These are phyloP conservation scores for Mercenaria mercenaria DNA, from an alignment of 1,140 invertebrate genomes.

Conservation along the genomic window DNA sequence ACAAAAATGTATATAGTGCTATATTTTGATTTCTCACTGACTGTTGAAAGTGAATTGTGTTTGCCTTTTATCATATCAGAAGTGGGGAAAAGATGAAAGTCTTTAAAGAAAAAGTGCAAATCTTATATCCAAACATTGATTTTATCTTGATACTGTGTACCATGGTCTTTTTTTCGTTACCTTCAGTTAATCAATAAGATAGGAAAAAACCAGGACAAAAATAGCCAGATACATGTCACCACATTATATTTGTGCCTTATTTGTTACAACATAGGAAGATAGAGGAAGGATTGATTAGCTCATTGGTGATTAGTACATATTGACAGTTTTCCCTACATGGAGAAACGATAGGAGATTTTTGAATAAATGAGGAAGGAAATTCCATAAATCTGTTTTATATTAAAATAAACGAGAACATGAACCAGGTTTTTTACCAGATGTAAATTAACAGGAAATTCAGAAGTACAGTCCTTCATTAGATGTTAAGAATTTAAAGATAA, in stretches of 20 bases:
- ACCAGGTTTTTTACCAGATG: not conserved
- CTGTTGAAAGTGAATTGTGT: too few species aligned
- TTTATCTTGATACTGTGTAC: not conserved
- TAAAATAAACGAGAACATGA: not conserved
- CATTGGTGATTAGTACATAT: not conserved
- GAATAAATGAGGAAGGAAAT: slow-evolving; percentile 5
- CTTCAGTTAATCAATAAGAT: not conserved
- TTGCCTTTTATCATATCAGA: too few species aligned
- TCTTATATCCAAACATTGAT: too few species aligned
- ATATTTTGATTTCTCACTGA: too few species aligned
- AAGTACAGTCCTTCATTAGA: not conserved
- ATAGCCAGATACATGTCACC: not conserved
- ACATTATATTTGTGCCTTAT: not conserved
- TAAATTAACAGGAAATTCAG: not conserved
- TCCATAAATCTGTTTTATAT: not conserved
- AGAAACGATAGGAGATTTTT: not conserved
- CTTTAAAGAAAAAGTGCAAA: too few species aligned
- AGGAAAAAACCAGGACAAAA: not conserved
- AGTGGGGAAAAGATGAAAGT: too few species aligned
- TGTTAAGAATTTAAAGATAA: too few species aligned
- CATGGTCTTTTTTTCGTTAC: not conserved
- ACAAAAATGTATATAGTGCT: too few species aligned
- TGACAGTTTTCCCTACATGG: not conserved
- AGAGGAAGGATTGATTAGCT: not conserved
- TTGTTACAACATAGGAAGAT: not conserved